Evolutionary conservation across 2,888 invertebrate species (phyloP).

Genomic region (Allophyes oxyacanthae): DNA sequence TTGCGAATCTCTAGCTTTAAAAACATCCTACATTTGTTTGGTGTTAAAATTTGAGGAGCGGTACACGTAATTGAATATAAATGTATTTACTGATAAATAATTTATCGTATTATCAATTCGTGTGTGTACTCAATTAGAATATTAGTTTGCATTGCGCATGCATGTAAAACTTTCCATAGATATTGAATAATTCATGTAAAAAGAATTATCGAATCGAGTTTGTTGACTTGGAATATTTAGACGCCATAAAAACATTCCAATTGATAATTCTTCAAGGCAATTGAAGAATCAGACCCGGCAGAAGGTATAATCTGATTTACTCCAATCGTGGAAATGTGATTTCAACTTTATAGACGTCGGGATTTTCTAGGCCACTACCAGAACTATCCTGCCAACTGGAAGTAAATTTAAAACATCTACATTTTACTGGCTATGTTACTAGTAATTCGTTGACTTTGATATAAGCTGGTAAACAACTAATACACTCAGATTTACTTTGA

Average conservation of each 20-base stretch:
- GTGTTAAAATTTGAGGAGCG: conserved; percentile 29
- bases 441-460: conserved; percentile 15
- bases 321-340: too few species aligned
- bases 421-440: too few species aligned
- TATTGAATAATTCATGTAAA: conserved; percentile 15
- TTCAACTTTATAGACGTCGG: too few species aligned
- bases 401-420: conserved; percentile 1
- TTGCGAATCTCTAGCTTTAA: conserved; percentile 57
- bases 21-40: conserved; percentile 58
- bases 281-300: too few species aligned
- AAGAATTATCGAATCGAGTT: not conserved
- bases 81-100: conserved; percentile 18
- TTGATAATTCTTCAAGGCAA: too few species aligned
- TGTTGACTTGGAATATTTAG: too few species aligned
- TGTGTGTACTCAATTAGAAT: conserved; percentile 24
- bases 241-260: too few species aligned
- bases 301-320: too few species aligned
- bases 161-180: conserved; percentile 29
- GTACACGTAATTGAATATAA: conserved; percentile 21
- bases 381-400: not conserved
- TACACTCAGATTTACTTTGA: conserved; percentile 30
- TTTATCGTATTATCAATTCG: conserved; percentile 19
- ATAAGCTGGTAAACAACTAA: conserved; percentile 33
- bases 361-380: too few species aligned
- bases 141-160: conserved; percentile 16